Evolutionary conservation across 2,113 vertebrate species (phyloP), one percentile per base, ranked within the genome.

Genomic region (Rissa tridactyla): DNA sequence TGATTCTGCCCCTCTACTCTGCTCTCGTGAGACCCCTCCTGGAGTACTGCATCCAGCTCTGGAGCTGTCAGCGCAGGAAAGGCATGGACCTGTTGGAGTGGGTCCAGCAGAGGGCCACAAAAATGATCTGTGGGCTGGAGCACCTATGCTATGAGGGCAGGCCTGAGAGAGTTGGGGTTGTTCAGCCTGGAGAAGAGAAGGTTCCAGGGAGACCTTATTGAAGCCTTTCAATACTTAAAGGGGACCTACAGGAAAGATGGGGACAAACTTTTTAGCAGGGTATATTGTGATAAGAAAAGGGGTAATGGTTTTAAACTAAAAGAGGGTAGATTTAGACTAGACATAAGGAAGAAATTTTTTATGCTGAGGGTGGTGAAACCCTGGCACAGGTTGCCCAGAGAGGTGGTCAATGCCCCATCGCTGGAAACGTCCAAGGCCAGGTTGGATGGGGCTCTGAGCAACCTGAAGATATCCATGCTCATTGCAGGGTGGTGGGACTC

Each of bases 81-180:
- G 8, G 42, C 5, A 2, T 16, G 9, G 27, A 36, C 5, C 25
- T 62, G 14, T 8, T 57, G 36, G 12, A 38, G 3, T 0, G 1
- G 6, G 27, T 57, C 25, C 10, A 79, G 47, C 29, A 6, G 36
- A 75, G 11, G 30, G 8, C 9, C 8, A 10, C 5, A 4, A 66
- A 82, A 6, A 19, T 58, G 8, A 52, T 42, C 15, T 36, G 42
- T 61, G 38, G 4, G 10, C 0, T 58, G 26, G n/a, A 70, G 3
- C 16, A 65, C 3, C 3, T 79, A 3, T 52, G 9, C 27, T 27
- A 1, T n/a, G 27, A 44, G 0, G 14, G 30, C 30, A 82, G 47
- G 10, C 29, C 29, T 54, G 38, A 69, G 42, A 38, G 42, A 32
- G 16, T 8, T 73, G 15, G 11, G 11, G 6, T 7, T 79, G 13